Evolutionary conservation across 1,140 invertebrate species (phyloP), one percentile per base, ranked within the genome.

Genomic region (Lepidotrigona ventralis): DNA sequence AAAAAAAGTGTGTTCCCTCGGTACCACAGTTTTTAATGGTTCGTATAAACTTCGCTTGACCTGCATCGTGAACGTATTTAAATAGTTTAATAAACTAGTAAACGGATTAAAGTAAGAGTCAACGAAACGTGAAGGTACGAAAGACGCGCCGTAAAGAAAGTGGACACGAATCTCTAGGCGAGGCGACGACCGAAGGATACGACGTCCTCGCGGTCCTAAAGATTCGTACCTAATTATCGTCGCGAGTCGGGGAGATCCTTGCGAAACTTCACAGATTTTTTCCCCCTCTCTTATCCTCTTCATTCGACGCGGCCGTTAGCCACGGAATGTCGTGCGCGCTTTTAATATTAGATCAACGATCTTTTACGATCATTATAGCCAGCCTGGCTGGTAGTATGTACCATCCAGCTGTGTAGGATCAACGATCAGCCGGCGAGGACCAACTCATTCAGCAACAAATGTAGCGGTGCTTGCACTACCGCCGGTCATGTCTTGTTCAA

Each of bases 401-500:
- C 76, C 79, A 51, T 74, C 81, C 78, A 73, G 70, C 82, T 83
- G 69, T 53, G 66, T 68, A 74, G 81, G 86, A 84, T 84, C 53
- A 79, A 79, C 85, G 72, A 87, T 88, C 78, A 76, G 69, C 63
- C 63, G 63, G 29, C 71, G 63, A 69, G n/a, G 74, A 73, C 83
- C 74, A 63, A 83, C 84, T 84, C 84, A 71, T 88, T 88, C 81
- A 81, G 84, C 68, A 75, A 85, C 80, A 83, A 85, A 89, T 79
- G 77, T 83, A 81, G 81, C 84, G 87, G 84, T 83, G 80, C 84
- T 88, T 88, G 81, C 80, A 84, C 78, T 84, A 88, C 85, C 76
- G 80, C 78, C 70, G 87, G 64, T 80, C 86, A 78, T 80, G 87
- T 88, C 86, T 88, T 76, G 87, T 86, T 88, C 81, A 88, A 80